Evolutionary conservation across 1,140 invertebrate genomes (phyloP).

Genomic region (Trichonephila clavipes): DNA sequence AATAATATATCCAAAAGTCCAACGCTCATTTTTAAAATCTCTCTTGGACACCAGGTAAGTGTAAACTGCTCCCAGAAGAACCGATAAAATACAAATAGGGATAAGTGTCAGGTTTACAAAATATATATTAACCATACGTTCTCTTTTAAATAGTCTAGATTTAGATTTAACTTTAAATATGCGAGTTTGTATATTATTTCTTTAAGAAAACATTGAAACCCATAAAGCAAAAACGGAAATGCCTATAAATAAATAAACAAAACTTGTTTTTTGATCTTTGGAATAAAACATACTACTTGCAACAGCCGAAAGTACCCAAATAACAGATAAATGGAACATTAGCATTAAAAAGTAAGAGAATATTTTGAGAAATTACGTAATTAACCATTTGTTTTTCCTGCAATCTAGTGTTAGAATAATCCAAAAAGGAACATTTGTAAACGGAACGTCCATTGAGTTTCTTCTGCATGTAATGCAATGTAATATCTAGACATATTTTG

Average conservation of each 20-base stretch:
- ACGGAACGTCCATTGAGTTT: neutral
- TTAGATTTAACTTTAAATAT: neutral
- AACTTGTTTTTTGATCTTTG: neutral
- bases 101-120: neutral
- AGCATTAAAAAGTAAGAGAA: neutral
- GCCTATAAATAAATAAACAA: neutral
- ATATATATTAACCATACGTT: neutral
- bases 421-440: too few species aligned
- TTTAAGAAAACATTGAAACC: too few species aligned
- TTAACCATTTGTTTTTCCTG: neutral
- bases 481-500: too few species aligned
- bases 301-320: too few species aligned
- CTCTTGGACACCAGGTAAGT: neutral
- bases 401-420: too few species aligned
- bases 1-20: neutral
- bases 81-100: neutral
- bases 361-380: neutral
- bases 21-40: neutral
- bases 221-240: neutral
- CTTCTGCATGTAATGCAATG: neutral
- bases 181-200: neutral
- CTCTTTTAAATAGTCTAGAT: neutral
- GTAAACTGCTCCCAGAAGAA: neutral
- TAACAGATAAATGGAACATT: neutral
- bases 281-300: neutral